These are phyloP conservation scores for Syrphus vitripennis DNA, from an alignment of 2,888 invertebrate genomes.

Conservation along the genomic window DNA sequence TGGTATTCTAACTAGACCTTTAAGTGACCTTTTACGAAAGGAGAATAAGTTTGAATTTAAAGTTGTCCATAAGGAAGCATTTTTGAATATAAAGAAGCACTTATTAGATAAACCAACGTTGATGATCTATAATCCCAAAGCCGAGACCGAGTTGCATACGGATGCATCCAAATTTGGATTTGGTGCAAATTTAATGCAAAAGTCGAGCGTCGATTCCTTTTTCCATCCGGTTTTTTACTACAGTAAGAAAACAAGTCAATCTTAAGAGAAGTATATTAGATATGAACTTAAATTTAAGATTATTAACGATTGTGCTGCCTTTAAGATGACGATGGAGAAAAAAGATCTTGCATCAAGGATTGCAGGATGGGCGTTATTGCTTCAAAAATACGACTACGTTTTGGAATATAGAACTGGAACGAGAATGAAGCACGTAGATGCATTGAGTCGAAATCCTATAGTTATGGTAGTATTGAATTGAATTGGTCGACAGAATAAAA, in stretches of 20 bases:
- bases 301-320: slow-evolving; percentile 41
- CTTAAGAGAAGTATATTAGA: neutral
- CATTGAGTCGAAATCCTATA: neutral
- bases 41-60: no score
- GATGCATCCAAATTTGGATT: no score
- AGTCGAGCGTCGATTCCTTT: neutral
- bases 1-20: neutral
- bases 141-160: neutral
- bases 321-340: slow-evolving; percentile 36
- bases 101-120: no score
- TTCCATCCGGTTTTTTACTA: slow-evolving; percentile 62
- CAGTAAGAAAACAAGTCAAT: slow-evolving; percentile 9
- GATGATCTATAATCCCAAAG: no score
- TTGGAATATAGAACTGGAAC: neutral
- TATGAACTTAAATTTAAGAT: slow-evolving; percentile 25
- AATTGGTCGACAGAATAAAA: neutral
- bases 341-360: slow-evolving; percentile 17
- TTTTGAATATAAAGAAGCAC: no score
- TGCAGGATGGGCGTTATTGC: slow-evolving; percentile 4
- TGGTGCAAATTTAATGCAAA: slow-evolving; percentile 54
- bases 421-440: slow-evolving; percentile 2
- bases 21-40: neutral
- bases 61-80: no score
- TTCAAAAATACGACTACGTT: slow-evolving; percentile 6
- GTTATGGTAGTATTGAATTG: no score